Conservation (phyloP, 2,888 invertebrate genomes). For the Agriotes lineatus region DNA sequence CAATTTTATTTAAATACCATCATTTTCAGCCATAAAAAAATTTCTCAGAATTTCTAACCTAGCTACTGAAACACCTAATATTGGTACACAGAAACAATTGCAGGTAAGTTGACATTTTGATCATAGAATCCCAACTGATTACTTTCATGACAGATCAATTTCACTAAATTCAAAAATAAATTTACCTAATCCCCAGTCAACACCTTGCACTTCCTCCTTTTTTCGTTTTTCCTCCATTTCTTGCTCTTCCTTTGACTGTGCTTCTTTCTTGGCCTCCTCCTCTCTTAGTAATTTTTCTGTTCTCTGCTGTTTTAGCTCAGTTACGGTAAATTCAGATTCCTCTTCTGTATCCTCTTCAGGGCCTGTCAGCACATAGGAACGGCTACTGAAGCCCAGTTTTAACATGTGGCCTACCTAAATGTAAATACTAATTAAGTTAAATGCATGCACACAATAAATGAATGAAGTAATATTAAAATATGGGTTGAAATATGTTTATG, state of each 20-base stretch:
- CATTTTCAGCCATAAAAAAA: too few species aligned
- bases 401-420: constrained; percentile 88
- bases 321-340: constrained; percentile 84
- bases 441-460: too few species aligned
- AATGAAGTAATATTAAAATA: too few species aligned
- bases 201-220: constrained; percentile 76
- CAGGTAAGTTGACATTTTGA: too few species aligned
- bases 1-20: too few species aligned
- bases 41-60: too few species aligned
- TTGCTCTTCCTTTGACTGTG: constrained; percentile 67
- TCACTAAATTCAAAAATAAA: constrained; percentile 40
- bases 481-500: too few species aligned
- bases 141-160: too few species aligned
- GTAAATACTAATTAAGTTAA: too few species aligned
- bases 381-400: constrained; percentile 90
- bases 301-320: constrained; percentile 76
- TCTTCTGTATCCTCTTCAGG: constrained; percentile 89
- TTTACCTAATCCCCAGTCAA: constrained; percentile 93
- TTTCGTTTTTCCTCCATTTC: constrained; percentile 69
- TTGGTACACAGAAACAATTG: too few species aligned
- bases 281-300: constrained; percentile 59
- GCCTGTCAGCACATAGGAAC: constrained; percentile 86
- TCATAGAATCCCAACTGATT: too few species aligned
- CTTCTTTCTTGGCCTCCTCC: constrained; percentile 66
- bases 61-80: too few species aligned